A percentile compares a stretch with the other conserved stretches of the same genome.
Evolutionary conservation across 2,888 invertebrate genomes (phyloP).

Genomic region (Hofmannophila pseudospretella): DNA sequence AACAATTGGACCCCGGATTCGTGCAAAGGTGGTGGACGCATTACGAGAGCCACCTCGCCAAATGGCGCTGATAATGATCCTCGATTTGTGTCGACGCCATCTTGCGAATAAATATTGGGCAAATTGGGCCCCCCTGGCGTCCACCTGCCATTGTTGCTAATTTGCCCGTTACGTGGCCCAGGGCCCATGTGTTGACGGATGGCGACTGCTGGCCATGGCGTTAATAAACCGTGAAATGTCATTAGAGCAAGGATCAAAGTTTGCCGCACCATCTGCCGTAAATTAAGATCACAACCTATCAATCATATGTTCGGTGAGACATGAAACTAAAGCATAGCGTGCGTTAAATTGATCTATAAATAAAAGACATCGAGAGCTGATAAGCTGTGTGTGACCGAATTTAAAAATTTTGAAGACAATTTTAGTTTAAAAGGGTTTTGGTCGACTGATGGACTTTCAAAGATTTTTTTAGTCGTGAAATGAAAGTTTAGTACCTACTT

Average conservation of each 20-base stretch:
- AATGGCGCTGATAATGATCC: slow-evolving; percentile 58
- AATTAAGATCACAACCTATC: slow-evolving; percentile 10
- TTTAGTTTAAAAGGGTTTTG: too few relatives aligned
- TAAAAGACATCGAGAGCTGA: too few relatives aligned
- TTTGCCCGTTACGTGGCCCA: slow-evolving; percentile 16
- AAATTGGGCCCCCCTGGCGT: slow-evolving; percentile 62
- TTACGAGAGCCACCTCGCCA: slow-evolving; percentile 60
- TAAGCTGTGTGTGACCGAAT: too few relatives aligned
- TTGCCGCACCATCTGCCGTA: slow-evolving; percentile 24
- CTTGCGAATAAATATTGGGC: slow-evolving; percentile 71
- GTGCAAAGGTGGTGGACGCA: slow-evolving; percentile 27
- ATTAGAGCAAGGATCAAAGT: slow-evolving; percentile 42
- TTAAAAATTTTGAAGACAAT: too few relatives aligned
- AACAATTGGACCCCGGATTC: not conserved
- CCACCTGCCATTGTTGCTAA: slow-evolving; percentile 54
- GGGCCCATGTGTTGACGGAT: slow-evolving; percentile 49
- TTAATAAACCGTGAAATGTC: slow-evolving; percentile 55
- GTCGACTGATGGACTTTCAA: too few relatives aligned
- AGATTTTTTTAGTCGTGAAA: too few relatives aligned
- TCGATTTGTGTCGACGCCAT: slow-evolving; percentile 62
- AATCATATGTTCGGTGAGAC: slow-evolving; percentile 5
- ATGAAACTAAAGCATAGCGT: not conserved
- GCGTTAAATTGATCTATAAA: not conserved
- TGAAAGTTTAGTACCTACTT: too few relatives aligned
- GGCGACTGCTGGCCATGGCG: slow-evolving; percentile 18